phyloP scores from a whole-genome alignment of 1,140 invertebrate genomes.

The Frieseomelitta varia region DNA sequence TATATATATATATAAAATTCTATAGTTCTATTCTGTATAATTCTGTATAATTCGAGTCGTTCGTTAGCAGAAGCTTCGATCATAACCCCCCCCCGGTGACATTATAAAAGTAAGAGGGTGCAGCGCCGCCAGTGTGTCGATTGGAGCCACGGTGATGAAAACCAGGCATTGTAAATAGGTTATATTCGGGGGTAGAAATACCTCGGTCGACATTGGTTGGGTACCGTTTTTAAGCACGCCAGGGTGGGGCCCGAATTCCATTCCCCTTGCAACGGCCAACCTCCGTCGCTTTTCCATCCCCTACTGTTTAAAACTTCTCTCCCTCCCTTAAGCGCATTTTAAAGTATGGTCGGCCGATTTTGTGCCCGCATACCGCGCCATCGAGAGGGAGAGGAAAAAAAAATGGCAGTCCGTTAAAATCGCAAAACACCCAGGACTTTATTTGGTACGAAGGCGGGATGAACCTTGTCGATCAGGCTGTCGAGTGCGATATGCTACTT shows the following conservation, averaged over 20 bases:
- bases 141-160: neutral
- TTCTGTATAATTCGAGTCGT: neutral
- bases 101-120: neutral
- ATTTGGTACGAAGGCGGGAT: neutral
- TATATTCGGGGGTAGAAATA: neutral
- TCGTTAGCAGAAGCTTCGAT: neutral
- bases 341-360: slow-evolving; percentile 47
- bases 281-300: slow-evolving; percentile 41
- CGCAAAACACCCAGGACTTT: slow-evolving; percentile 10
- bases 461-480: neutral
- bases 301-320: neutral
- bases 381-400: slow-evolving; percentile 17
- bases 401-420: slow-evolving; percentile 39
- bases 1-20: too few relatives aligned
- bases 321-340: slow-evolving; percentile 14
- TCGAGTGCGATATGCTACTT: neutral
- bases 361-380: slow-evolving; percentile 23
- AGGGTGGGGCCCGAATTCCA: slow-evolving; percentile 47
- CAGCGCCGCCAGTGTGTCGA: neutral
- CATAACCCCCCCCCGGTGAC: neutral
- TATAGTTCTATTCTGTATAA: too few relatives aligned
- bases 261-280: slow-evolving; percentile 21
- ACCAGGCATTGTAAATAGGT: neutral
- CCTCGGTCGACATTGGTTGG: slow-evolving; percentile 49
- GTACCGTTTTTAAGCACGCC: slow-evolving; percentile 25